Conservation (phyloP, 2,888 invertebrate genomes). For the Tetrapedia diversipes region DNA sequence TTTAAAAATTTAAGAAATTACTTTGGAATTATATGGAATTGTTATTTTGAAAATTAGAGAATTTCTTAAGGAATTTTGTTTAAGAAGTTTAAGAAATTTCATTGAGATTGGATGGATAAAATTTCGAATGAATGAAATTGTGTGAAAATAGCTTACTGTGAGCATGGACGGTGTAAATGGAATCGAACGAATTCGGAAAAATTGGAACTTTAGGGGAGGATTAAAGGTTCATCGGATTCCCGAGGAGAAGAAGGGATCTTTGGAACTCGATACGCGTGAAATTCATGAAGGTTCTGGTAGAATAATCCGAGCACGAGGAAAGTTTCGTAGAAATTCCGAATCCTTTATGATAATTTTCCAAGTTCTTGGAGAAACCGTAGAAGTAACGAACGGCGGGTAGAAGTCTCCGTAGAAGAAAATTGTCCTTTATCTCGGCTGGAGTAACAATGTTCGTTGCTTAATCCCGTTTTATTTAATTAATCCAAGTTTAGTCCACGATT, state of each 20-base stretch:
- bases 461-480: not conserved
- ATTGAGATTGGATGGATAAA: too few species aligned
- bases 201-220: too few species aligned
- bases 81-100: too few species aligned
- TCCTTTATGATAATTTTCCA: conserved; percentile 16
- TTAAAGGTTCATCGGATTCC: not conserved
- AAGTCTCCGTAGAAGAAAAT: not conserved
- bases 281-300: not conserved
- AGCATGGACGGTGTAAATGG: too few species aligned
- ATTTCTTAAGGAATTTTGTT: too few species aligned
- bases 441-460: not conserved
- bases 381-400: not conserved
- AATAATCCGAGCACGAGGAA: not conserved
- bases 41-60: too few species aligned
- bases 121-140: too few species aligned
- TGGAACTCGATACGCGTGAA: not conserved
- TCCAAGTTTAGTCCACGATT: not conserved
- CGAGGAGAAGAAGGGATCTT: not conserved
- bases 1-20: too few species aligned
- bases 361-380: conserved; percentile 1
- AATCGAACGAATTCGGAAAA: too few species aligned
- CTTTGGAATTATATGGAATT: too few species aligned
- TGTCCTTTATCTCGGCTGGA: too few species aligned
- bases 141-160: too few species aligned
- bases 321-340: not conserved